A percentile compares a stretch with the other conserved stretches of the same genome.
phyloP scores from a whole-genome alignment of 2,888 invertebrate genomes.

The Hoplodrina ambigua region DNA sequence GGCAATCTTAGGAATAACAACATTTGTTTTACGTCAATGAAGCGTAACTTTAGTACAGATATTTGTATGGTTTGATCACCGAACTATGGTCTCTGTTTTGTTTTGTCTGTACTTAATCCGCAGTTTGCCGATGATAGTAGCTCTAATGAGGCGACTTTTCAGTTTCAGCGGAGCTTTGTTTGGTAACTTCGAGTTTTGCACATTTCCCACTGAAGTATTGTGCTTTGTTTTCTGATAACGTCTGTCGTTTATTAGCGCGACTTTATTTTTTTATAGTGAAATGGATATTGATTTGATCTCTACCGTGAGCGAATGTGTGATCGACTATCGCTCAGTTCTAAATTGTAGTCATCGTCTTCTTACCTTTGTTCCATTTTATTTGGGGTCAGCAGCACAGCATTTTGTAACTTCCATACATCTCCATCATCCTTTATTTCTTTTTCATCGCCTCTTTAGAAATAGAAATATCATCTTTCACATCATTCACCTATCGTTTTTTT shows the following conservation, averaged over 20 bases:
- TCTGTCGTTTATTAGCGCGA: not conserved
- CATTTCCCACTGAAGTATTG: constrained; percentile 1
- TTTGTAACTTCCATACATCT: not conserved
- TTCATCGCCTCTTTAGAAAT: not conserved
- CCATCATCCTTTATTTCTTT: not conserved
- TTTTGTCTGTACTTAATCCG: constrained; percentile 31
- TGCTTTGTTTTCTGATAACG: constrained; percentile 13
- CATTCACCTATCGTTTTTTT: not conserved
- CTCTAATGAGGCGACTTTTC: constrained; percentile 49
- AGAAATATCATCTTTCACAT: not conserved
- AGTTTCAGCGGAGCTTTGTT: constrained; percentile 30
- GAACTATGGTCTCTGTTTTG: constrained; percentile 27
- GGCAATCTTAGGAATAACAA: constrained; percentile 25
- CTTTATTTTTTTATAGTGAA: not conserved
- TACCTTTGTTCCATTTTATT: not conserved
- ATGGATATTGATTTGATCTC: not conserved
- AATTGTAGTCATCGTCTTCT: not conserved
- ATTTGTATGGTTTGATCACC: constrained; percentile 33
- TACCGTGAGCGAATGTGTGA: not conserved
- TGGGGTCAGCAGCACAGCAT: not conserved
- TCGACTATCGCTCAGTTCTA: not conserved
- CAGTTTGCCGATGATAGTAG: constrained; percentile 23
- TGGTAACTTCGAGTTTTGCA: constrained; percentile 34
- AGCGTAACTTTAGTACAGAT: constrained; percentile 6
- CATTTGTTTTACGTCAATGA: constrained; percentile 20